Evolutionary conservation across 2,888 invertebrate species (phyloP), one percentile per base, ranked within the genome.

Genomic region (Erebia ligea): DNA sequence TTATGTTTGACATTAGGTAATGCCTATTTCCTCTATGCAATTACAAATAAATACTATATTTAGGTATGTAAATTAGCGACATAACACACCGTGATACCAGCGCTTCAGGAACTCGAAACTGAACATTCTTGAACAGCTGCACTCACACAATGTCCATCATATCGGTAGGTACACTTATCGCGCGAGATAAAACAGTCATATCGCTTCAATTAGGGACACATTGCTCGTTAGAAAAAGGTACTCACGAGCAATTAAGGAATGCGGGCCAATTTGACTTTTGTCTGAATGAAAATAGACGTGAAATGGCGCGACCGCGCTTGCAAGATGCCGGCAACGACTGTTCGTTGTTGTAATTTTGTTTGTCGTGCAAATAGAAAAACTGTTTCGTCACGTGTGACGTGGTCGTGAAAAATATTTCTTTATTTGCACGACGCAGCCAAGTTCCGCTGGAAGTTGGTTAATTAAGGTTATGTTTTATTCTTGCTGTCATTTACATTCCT

Each of bases 101-200:
- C 91, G 90, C 77, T 91, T 92, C 80, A 92, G 82, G 81, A 92
- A 92, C 79, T 92, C 92, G 83, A 92, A 90, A 87, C 85, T 87
- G 81, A 92, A 92, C 92, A 93, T 93, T 86, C 77, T 91, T 79
- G 80, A 78, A 81, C 78, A 77, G 76, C 75, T 83, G 81, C 77
- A 78, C 75, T 76, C 79, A 79, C 76, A 82, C 83, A 83, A 83
- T 78, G 81, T 81, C 78, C 86, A 88, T 88, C 83, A 88, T 86
- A 87, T 84, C 84, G 78, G 76, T 72, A 76, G 78, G 76, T 72
- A 76, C 78, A 76, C 79, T 90, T 90, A 89, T 90, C 90, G 80
- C 79, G 73, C 69, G 77, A 81, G 90, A 90, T 91, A 89, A 88
- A 83, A 77, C 76, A 78, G 78, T 81, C 87, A 86, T 89, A 86